Base-by-base conservation (phyloP, 2,797 vertebrate species). In the Phoebastria nigripes region DNA sequence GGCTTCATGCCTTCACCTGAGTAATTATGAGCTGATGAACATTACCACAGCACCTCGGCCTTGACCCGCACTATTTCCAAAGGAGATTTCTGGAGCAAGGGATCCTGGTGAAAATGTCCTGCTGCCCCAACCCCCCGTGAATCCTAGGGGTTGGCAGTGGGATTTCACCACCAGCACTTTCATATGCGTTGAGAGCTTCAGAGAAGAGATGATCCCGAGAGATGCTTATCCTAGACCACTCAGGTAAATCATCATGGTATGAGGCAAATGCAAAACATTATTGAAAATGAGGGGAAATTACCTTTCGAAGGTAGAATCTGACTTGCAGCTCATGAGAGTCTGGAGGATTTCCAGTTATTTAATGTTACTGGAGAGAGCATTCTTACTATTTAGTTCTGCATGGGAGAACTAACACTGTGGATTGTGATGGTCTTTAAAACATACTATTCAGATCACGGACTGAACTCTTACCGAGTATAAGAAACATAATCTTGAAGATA, bases 1-100 rank as follows among this genome's bases (percentile, higher is more conserved):
- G 84, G 89, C 87, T 95, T 96, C 89, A 72, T 80, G 85, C 94
- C 91, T 94, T 95, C 91, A 76, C 42, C 89, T 29, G 80, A 42
- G 84, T 87, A 65, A 87, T 82, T 84, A 4, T 35, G 83, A 94
- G 90, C 89, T 77, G 80, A 47, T 1, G 42, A 88, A 91, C 17
- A 2, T 71, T 72, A 49, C 92, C 54, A 15, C 82, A 81, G 79
- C 93, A 62, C 7, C 82, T 90, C 65, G 29, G 74, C 94, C 87
- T 87, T 90, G 71, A 85, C 26, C 74, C 52, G 41, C 82, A 17
- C n/a, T 70, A 65, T 94, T 79, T 11, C 91, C 91, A 91, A 47
- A 94, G 91, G 93, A 95, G 39, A 35, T 87, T 87, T 80, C 89
- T 94, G 95, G 71, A 96, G 84, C 83, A 2, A 92, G 89, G 73